Conservation (phyloP, 2,113 vertebrate genomes). For the Dicentrarchus labrax region DNA sequence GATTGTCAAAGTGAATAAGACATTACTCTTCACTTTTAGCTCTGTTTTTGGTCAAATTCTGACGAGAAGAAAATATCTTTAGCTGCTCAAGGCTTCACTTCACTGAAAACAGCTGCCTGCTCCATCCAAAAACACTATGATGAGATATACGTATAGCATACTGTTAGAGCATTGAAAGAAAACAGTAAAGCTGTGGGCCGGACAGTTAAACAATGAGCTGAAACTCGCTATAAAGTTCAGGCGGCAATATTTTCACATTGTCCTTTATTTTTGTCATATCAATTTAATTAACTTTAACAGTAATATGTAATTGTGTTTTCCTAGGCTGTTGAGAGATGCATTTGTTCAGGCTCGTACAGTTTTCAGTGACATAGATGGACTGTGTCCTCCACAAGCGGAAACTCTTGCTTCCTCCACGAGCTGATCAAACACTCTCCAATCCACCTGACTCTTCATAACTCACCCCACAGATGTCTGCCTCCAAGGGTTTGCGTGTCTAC, state of each 20-base stretch:
- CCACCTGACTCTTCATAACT: constrained; percentile 45
- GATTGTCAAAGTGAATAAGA: neutral
- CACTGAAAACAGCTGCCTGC: too few relatives aligned
- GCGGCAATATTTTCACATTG: too few relatives aligned
- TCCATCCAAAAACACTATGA: too few relatives aligned
- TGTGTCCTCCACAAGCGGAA: constrained; percentile 73
- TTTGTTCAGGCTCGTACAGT: constrained; percentile 1
- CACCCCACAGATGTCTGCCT: constrained; percentile 61
- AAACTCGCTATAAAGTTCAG: neutral
- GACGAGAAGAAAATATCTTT: too few relatives aligned
- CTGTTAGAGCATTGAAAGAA: neutral
- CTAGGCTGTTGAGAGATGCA: neutral
- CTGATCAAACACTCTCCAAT: constrained; percentile 79
- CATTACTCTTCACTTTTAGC: neutral
- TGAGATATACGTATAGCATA: too few relatives aligned
- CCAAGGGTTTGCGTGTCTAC: constrained; percentile 39
- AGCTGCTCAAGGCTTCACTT: too few relatives aligned
- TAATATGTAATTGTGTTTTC: neutral
- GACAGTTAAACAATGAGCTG: neutral
- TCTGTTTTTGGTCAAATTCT: too few relatives aligned
- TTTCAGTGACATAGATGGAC: constrained; percentile 17
- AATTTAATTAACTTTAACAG: neutral
- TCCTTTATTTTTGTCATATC: too few relatives aligned
- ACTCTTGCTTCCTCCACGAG: constrained; percentile 81
- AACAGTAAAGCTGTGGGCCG: neutral